These are phyloP conservation scores for Colaptes auratus DNA, from an alignment of 2,113 vertebrate species.

Conservation along the genomic window DNA sequence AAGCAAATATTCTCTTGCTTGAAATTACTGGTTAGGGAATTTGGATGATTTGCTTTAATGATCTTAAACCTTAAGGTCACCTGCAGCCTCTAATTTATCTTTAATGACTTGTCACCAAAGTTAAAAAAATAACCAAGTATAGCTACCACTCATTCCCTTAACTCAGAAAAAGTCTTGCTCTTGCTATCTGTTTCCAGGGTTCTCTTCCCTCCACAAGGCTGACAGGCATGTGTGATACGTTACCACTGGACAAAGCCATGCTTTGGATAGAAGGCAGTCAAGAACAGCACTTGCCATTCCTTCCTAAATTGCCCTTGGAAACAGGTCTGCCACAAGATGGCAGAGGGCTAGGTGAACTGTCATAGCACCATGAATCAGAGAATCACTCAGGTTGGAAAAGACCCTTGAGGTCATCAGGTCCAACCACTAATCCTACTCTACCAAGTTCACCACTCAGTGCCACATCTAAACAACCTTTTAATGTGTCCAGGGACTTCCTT, in stretches of 20 bases:
- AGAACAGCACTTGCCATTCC: background rate
- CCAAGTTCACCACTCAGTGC: too few species aligned
- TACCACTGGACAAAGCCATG: background rate
- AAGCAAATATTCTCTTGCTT: background rate
- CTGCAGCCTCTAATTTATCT: background rate
- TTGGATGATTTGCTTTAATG: background rate
- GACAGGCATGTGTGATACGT: background rate
- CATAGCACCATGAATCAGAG: background rate
- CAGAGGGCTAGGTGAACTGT: background rate
- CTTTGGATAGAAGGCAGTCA: background rate
- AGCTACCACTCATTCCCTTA: background rate
- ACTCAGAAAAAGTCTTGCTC: background rate
- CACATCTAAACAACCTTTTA: too few species aligned
- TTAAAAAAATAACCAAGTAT: background rate
- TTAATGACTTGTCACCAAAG: background rate
- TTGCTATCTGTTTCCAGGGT: background rate
- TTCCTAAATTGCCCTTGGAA: background rate
- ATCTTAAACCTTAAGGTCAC: background rate
- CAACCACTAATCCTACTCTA: too few species aligned
- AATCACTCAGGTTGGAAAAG: too few species aligned
- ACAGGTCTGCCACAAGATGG: background rate
- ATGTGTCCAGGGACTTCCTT: too few species aligned
- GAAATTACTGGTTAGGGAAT: background rate
- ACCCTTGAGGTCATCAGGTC: too few species aligned
- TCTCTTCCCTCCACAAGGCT: background rate